Percentiles rank a stretch among this genome's conserved stretches.
Evolutionary conservation across 2,888 invertebrate species (phyloP).

Genomic region (Suillia variegata): DNA sequence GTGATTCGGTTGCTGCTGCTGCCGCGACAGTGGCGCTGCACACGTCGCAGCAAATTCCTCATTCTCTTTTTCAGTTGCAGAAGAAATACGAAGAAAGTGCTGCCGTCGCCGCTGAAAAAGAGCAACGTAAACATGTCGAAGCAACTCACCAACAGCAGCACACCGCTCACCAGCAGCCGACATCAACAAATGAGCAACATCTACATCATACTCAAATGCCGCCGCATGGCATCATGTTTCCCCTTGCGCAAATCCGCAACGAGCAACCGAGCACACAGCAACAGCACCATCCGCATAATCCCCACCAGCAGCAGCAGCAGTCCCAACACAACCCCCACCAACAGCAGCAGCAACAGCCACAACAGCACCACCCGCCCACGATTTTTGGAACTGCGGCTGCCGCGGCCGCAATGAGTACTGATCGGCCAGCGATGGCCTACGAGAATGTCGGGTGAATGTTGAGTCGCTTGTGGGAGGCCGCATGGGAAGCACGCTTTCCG

Average conservation of each 20-base stretch:
- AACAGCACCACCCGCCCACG: slow-evolving; percentile 52
- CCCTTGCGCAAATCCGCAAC: slow-evolving; percentile 52
- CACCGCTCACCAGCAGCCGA: slow-evolving; percentile 51
- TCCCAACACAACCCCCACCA: slow-evolving; percentile 49
- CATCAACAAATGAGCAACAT: slow-evolving; percentile 54
- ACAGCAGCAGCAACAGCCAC: slow-evolving; percentile 43
- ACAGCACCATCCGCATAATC: slow-evolving; percentile 54
- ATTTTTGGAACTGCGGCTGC: slow-evolving; percentile 49
- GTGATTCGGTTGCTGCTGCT: slow-evolving; percentile 22
- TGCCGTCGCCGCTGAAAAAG: slow-evolving; percentile 55
- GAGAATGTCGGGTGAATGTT: slow-evolving; percentile 59
- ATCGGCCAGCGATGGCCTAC: slow-evolving; percentile 56
- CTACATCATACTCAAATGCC: slow-evolving; percentile 58
- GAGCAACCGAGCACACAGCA: slow-evolving; percentile 47
- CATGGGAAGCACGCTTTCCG: slow-evolving; percentile 52
- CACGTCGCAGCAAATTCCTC: slow-evolving; percentile 52
- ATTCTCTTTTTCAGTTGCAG: slow-evolving; percentile 51
- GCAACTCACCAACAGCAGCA: slow-evolving; percentile 50
- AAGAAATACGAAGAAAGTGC: slow-evolving; percentile 45
- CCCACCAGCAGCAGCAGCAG: slow-evolving; percentile 52
- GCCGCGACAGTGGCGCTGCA: slow-evolving; percentile 39
- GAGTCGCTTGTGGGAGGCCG: slow-evolving; percentile 57
- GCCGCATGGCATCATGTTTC: slow-evolving; percentile 58
- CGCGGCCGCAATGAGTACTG: slow-evolving; percentile 49
- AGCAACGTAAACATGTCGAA: slow-evolving; percentile 55